Conservation (phyloP, 2,113 vertebrate genomes). For the Sturnira hondurensis region DNA sequence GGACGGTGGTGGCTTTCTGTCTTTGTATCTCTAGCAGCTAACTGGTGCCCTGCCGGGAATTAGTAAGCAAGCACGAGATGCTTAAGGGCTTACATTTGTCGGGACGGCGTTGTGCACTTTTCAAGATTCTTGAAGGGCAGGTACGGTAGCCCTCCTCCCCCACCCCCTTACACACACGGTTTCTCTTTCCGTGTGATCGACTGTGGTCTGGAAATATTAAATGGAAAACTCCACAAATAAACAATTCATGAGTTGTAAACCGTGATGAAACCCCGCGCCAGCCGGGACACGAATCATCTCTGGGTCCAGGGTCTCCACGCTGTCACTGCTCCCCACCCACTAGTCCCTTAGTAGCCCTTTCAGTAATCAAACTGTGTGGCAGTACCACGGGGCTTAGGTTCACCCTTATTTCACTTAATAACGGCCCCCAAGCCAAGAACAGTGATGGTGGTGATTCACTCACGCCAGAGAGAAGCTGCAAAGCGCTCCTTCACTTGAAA, state of each 20-base stretch:
- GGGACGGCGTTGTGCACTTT: not conserved
- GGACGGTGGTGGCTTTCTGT: not conserved
- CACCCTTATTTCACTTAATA: not conserved
- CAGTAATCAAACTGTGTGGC: no score
- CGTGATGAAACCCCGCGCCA: not conserved
- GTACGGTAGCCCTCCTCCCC: not conserved
- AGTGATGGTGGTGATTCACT: no score
- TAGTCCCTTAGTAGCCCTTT: not conserved
- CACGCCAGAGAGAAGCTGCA: not conserved
- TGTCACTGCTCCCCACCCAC: not conserved
- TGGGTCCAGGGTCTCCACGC: not conserved
- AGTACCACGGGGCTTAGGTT: not conserved
- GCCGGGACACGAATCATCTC: rapidly evolving
- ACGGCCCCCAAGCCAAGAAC: not conserved
- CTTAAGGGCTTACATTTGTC: not conserved
- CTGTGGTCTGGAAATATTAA: not conserved
- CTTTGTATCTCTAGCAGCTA: not conserved
- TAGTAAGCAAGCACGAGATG: not conserved
- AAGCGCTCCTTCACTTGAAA: not conserved
- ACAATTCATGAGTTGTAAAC: no score
- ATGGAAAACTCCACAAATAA: not conserved
- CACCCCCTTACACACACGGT: not conserved
- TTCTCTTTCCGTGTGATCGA: not conserved
- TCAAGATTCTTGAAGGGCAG: not conserved
- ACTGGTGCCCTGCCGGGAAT: not conserved